A percentile compares a stretch with the other conserved stretches of the same genome.
These are phyloP conservation scores for Thysanoteuthis rhombus DNA, from an alignment of 2,888 invertebrate species.

Conservation along the genomic window DNA sequence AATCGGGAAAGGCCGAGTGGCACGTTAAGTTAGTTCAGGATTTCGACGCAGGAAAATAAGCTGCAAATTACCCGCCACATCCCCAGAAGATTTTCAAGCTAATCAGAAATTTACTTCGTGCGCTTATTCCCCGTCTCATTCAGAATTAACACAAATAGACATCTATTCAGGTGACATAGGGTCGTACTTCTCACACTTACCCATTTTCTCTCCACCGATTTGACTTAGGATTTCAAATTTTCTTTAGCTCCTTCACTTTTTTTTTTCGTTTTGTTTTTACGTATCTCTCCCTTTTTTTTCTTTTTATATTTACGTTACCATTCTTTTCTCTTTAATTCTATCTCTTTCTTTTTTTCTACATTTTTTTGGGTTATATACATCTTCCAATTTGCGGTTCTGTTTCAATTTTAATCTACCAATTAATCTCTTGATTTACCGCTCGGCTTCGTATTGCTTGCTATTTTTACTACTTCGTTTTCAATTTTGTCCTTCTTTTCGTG, in stretches of 20 bases:
- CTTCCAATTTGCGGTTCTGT: too few species aligned
- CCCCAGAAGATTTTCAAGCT: background rate
- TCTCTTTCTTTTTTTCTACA: too few species aligned
- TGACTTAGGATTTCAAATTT: background rate
- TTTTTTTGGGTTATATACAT: too few species aligned
- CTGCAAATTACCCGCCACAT: background rate
- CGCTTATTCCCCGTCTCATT: background rate
- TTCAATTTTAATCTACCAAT: too few species aligned
- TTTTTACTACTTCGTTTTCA: too few species aligned
- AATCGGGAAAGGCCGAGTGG: background rate
- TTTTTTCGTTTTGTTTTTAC: background rate
- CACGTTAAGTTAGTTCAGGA: background rate
- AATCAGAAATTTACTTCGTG: background rate
- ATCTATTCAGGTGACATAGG: slow-evolving; percentile 12
- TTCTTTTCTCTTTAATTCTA: too few species aligned
- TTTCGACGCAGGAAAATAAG: background rate
- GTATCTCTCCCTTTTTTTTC: too few species aligned
- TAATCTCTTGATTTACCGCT: too few species aligned
- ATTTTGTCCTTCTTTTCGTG: too few species aligned
- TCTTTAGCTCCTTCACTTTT: background rate
- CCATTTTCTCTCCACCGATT: background rate
- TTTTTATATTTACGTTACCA: too few species aligned
- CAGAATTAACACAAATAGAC: background rate
- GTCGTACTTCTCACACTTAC: background rate
- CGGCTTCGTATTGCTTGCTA: too few species aligned